Evolutionary conservation across 1,140 invertebrate genomes (phyloP), one percentile per base, ranked within the genome.

Genomic region (Drosophila subobscura): DNA sequence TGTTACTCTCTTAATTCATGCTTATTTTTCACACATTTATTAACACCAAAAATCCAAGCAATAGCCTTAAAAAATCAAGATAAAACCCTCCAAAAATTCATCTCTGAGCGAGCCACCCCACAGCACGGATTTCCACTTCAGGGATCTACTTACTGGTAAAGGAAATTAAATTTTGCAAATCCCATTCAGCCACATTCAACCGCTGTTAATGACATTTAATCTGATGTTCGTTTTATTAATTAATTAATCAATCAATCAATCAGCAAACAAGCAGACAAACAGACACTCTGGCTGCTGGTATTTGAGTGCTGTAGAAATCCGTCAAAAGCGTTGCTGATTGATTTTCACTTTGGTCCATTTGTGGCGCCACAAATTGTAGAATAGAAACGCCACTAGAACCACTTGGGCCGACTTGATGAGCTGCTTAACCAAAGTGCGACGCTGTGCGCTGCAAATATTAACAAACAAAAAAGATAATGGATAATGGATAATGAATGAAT

Each of bases 271-370:
- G 25, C 22, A 68, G 10, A 3, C 33, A 37, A 8, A 0, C 52
- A 71, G 49, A 66, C 55, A 44, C 46, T 1, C 4, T 40, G 14
- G 1, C 20, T 12, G 27, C 40, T 10, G 29, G 22, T 29, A 33
- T 41, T 20, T 46, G 14, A 6, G 10, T 20, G 16, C 10, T 37
- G 33, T 3, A 37, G 49, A 74, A 74, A 74, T 67, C 72, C 66
- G 67, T 75, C 61, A 75, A 55, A 76, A 68, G 20, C 53, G 72
- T 41, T 68, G 70, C 70, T 78, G 79, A 78, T 85, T 81, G 65
- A 89, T 79, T 73, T 77, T 90, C 47, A 91, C 79, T 85, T 91
- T 90, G 14, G 86, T 86, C 90, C 90, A 91, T 72, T 91, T 91
- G 64, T 83, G 81, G n/a, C 88, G 78, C 86, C 90, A 91, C 68